phyloP scores from a whole-genome alignment of 2,113 vertebrate genomes.

The Ia io region DNA sequence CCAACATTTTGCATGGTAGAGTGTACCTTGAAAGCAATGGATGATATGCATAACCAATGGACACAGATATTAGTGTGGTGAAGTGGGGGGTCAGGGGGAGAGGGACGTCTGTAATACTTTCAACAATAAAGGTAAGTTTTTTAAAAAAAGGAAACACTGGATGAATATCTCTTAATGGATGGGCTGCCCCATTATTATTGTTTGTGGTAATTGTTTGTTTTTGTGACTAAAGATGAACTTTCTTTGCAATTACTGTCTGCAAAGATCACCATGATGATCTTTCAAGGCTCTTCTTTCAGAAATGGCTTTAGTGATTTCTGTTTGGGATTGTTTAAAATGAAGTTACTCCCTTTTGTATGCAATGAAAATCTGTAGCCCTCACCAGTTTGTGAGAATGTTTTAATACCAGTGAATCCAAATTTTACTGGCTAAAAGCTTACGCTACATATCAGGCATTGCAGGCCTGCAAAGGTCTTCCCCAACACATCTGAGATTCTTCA shows the following conservation, averaged over 20 bases:
- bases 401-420: neutral
- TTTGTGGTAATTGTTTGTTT: neutral
- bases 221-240: neutral
- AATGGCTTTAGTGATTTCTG: neutral
- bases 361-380: neutral
- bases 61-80: too few relatives aligned
- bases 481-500: neutral
- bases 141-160: neutral
- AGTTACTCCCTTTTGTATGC: neutral
- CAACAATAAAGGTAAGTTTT: too few relatives aligned
- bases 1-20: neutral
- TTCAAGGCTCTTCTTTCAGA: neutral
- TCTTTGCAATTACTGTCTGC: neutral
- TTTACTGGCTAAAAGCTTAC: neutral
- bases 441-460: neutral
- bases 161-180: neutral
- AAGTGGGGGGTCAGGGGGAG: too few relatives aligned
- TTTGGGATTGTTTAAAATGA: slow-evolving; percentile 11
- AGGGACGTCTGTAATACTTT: too few relatives aligned
- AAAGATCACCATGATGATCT: neutral
- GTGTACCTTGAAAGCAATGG: neutral
- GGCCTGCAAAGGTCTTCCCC: neutral
- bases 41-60: neutral
- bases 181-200: neutral
- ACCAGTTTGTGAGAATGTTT: neutral